These are phyloP conservation scores for Cephalopholis sonnerati DNA, from an alignment of 2,113 vertebrate species.

Conservation along the genomic window DNA sequence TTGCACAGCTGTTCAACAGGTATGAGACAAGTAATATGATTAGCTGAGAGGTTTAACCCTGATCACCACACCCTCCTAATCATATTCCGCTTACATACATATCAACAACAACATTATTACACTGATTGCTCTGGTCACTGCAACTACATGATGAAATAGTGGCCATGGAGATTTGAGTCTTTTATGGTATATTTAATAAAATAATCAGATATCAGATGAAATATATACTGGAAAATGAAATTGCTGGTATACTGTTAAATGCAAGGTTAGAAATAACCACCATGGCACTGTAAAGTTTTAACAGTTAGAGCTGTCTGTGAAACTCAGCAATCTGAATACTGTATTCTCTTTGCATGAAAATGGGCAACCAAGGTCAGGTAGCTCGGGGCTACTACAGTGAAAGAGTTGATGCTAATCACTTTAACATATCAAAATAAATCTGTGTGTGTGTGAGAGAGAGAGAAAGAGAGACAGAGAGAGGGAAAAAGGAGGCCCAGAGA, in stretches of 20 bases:
- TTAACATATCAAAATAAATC: constrained; percentile 11
- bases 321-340: background rate
- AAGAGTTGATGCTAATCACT: constrained; percentile 49
- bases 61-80: too few species aligned
- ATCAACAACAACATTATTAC: background rate
- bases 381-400: constrained; percentile 29
- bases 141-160: background rate
- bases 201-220: too few species aligned
- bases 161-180: background rate
- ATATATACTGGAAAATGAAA: background rate
- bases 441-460: background rate
- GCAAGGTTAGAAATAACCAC: background rate
- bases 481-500: background rate
- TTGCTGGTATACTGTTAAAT: background rate
- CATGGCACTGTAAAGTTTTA: background rate
- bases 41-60: background rate
- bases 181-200: background rate
- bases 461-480: background rate
- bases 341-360: constrained; percentile 34
- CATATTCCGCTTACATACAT: background rate
- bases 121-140: background rate
- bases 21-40: background rate
- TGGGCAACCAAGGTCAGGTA: constrained; percentile 45
- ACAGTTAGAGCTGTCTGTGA: background rate
- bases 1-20: background rate